These are phyloP conservation scores for Eidolon helvum DNA, from an alignment of 2,113 vertebrate species.

Conservation along the genomic window DNA sequence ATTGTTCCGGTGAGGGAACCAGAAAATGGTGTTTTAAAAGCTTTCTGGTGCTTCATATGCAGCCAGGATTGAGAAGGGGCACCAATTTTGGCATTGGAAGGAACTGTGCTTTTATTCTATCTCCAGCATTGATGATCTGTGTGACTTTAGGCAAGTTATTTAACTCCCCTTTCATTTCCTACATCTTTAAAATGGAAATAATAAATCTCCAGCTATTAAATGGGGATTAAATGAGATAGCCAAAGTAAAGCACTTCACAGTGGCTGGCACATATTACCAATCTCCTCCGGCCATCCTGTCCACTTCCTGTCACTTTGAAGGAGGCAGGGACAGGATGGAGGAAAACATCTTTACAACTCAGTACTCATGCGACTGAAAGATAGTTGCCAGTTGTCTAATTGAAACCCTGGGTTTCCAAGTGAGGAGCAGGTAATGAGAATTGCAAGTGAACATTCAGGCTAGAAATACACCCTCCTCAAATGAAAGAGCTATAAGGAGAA, in stretches of 20 bases:
- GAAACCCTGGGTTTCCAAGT: background rate
- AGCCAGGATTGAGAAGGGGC: background rate
- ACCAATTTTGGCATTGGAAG: background rate
- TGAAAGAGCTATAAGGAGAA: background rate
- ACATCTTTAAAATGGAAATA: background rate
- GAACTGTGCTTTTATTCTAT: background rate
- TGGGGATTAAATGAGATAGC: background rate
- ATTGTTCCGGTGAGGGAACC: background rate
- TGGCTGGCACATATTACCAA: background rate
- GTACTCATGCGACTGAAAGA: background rate
- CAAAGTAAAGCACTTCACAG: background rate
- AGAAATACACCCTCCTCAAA: background rate
- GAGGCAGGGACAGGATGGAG: background rate
- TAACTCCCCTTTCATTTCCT: background rate
- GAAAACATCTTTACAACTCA: background rate
- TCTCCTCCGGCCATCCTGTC: background rate
- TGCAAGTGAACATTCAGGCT: background rate
- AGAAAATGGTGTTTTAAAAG: slow-evolving; percentile 7
- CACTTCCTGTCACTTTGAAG: background rate
- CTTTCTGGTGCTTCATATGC: background rate
- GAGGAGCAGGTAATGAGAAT: background rate
- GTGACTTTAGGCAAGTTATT: background rate
- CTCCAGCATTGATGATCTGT: background rate
- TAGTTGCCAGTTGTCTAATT: background rate
- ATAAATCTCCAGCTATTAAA: background rate